phyloP scores from a whole-genome alignment of 2,113 vertebrate genomes.

The Poecile atricapillus region DNA sequence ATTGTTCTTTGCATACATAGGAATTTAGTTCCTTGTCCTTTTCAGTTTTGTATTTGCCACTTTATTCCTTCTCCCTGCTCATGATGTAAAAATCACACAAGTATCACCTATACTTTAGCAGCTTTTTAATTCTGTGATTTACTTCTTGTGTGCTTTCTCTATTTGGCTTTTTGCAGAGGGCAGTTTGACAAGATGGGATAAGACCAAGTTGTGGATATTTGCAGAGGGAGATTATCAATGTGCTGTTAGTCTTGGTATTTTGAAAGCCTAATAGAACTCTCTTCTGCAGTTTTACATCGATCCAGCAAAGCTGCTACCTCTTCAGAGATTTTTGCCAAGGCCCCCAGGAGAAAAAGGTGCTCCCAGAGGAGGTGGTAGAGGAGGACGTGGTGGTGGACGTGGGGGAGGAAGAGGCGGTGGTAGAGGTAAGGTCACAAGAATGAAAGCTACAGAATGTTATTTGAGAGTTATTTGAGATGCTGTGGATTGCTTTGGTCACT shows the following conservation, averaged over 20 bases:
- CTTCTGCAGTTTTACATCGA: constrained; percentile 91
- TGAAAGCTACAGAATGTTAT: neutral
- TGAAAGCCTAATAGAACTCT: neutral
- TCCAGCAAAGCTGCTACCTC: constrained; percentile 90
- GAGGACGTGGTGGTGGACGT: constrained; percentile 80
- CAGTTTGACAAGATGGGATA: neutral
- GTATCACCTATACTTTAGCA: neutral
- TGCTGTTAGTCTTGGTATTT: neutral
- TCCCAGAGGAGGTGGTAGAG: constrained; percentile 85
- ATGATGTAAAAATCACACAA: neutral
- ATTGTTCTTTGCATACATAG: neutral
- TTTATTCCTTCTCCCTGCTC: neutral
- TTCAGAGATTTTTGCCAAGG: constrained; percentile 94
- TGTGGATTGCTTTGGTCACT: neutral
- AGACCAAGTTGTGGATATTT: neutral
- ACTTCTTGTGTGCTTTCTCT: neutral
- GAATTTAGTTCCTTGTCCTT: neutral
- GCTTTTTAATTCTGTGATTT: neutral
- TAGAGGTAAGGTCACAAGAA: constrained; percentile 73
- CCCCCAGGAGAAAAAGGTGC: constrained; percentile 93
- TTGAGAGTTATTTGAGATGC: neutral
- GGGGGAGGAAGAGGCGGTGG: constrained; percentile 82
- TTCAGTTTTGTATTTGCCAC: neutral
- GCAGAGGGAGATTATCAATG: neutral
- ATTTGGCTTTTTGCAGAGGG: neutral